A percentile compares a stretch with the other conserved stretches of the same genome.
Evolutionary conservation across 2,113 vertebrate species (phyloP).

Genomic region (Hydropotes inermis): DNA sequence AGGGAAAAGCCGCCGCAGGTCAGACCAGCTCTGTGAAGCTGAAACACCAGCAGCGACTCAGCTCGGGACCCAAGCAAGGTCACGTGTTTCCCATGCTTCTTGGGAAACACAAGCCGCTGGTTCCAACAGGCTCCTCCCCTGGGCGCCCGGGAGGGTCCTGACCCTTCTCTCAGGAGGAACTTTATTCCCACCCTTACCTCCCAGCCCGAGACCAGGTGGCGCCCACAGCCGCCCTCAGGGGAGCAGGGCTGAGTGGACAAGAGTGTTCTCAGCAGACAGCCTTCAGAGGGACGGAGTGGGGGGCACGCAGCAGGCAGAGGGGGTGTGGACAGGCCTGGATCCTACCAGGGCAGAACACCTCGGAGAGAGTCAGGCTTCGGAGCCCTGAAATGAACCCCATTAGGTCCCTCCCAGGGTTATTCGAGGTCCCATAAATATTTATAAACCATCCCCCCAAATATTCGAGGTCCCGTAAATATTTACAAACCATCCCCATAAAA

Average conservation of each 20-base stretch:
- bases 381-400: not conserved
- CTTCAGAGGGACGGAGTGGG: not conserved
- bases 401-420: not conserved
- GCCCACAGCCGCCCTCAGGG: not conserved
- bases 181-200: not conserved
- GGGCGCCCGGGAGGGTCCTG: not conserved
- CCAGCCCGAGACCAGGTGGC: not conserved
- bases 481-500: not conserved
- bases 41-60: not conserved
- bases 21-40: not conserved
- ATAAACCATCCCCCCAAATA: not conserved
- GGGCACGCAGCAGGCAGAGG: not conserved
- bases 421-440: not conserved
- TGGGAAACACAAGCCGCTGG: not conserved
- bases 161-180: not conserved
- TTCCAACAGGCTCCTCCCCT: not conserved
- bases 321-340: not conserved
- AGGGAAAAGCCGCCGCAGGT: fast-evolving
- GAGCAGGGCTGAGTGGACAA: not conserved
- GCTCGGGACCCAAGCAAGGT: no score
- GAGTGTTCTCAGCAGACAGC: no score
- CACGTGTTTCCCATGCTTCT: not conserved
- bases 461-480: not conserved
- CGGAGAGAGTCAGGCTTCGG: not conserved
- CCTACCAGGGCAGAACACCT: not conserved